These are phyloP conservation scores for Urocyon cinereoargenteus DNA, from an alignment of 2,797 vertebrate genomes.

Conservation along the genomic window DNA sequence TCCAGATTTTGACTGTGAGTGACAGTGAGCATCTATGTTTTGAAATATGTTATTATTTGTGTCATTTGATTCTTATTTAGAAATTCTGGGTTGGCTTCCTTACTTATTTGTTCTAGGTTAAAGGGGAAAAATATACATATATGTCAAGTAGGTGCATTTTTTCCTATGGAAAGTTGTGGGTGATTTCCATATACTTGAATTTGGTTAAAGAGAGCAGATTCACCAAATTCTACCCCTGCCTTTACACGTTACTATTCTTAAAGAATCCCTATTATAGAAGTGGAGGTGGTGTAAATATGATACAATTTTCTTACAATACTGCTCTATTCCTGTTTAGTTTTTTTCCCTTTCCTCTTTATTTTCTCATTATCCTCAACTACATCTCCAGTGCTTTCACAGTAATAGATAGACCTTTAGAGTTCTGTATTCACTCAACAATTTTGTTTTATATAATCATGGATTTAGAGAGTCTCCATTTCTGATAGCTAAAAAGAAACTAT, in stretches of 20 bases:
- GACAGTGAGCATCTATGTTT: constrained; percentile 75
- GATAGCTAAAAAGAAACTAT: neutral
- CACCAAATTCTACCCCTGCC: neutral
- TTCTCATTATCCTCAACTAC: neutral
- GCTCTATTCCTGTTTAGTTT: neutral
- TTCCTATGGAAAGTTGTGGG: neutral
- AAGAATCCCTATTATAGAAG: neutral
- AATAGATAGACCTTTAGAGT: neutral
- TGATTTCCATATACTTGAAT: neutral
- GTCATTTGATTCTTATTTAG: constrained; percentile 44
- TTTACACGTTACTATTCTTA: neutral
- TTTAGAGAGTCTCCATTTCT: constrained; percentile 22
- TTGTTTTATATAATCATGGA: neutral
- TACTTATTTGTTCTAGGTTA: constrained; percentile 58
- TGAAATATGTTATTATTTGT: constrained; percentile 69
- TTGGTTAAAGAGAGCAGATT: neutral
- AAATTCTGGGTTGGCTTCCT: neutral
- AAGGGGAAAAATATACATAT: neutral
- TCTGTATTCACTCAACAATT: neutral
- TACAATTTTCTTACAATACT: neutral
- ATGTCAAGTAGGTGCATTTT: neutral
- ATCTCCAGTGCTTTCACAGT: neutral
- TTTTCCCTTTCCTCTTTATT: accelerated
- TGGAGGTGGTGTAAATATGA: neutral
- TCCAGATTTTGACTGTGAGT: constrained; percentile 71